Conservation (phyloP, 2,797 vertebrate genomes). For the Rhabdomys pumilio region DNA sequence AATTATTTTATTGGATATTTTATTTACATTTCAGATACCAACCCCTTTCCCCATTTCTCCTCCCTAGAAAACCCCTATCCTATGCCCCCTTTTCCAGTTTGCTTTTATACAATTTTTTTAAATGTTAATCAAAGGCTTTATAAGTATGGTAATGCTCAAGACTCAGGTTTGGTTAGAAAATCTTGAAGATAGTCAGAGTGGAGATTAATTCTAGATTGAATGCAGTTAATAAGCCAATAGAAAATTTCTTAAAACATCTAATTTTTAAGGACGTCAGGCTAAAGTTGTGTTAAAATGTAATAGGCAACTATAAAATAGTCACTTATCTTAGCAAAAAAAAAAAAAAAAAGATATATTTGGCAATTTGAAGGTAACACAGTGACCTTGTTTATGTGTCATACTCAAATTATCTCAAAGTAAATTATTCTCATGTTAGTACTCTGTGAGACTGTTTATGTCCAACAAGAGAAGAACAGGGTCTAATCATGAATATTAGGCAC, state of each 20-base stretch:
- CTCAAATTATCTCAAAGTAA: neutral
- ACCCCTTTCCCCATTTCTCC: too few relatives aligned
- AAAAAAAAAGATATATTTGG: neutral
- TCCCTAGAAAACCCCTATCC: too few relatives aligned
- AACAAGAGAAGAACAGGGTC: neutral
- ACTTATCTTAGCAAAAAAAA: neutral
- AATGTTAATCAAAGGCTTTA: too few relatives aligned
- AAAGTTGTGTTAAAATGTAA: neutral
- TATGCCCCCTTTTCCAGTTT: too few relatives aligned
- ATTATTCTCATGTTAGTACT: constrained; percentile 27
- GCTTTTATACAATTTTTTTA: too few relatives aligned
- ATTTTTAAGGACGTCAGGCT: neutral
- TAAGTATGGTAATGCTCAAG: neutral
- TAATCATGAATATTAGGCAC: neutral
- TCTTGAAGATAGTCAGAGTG: neutral
- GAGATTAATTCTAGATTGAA: neutral
- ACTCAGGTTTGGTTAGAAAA: constrained; percentile 22
- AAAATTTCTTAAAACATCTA: constrained; percentile 61
- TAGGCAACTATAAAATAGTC: neutral
- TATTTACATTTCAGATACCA: too few relatives aligned
- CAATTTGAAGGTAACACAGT: constrained; percentile 10
- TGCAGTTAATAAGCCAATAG: neutral
- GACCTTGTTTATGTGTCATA: neutral
- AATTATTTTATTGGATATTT: too few relatives aligned
- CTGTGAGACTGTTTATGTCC: neutral